phyloP scores from a whole-genome alignment of 1,140 invertebrate genomes.

The Bombus sibiricus region DNA sequence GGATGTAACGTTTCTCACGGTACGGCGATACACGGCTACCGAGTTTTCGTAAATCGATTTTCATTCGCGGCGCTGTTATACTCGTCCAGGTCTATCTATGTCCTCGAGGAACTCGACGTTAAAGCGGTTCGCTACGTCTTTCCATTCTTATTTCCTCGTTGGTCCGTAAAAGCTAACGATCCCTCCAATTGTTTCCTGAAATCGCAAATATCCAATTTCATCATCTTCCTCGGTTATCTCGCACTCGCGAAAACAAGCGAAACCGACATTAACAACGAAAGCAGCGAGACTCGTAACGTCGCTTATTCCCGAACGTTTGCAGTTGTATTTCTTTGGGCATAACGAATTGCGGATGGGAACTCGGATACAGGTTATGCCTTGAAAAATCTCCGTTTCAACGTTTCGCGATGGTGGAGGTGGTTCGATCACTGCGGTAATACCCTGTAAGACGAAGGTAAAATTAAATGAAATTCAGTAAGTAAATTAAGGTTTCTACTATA shows the following conservation, averaged over 20 bases:
- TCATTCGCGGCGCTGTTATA: background rate
- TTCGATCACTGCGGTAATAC: background rate
- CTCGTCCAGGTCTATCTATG: background rate
- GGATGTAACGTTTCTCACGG: background rate
- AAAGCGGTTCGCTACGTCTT: background rate
- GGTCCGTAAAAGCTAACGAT: background rate
- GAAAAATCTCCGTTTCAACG: background rate
- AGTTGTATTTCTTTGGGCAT: background rate
- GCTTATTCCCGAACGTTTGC: background rate
- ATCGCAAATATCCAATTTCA: background rate
- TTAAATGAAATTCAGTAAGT: too few relatives aligned
- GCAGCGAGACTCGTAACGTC: background rate
- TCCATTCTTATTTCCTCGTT: background rate
- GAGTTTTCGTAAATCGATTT: constrained; percentile 11
- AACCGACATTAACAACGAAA: constrained; percentile 3
- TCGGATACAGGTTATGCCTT: too few relatives aligned
- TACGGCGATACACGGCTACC: too few relatives aligned
- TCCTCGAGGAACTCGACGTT: background rate
- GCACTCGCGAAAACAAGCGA: background rate
- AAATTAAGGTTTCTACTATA: too few relatives aligned
- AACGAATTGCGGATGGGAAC: background rate
- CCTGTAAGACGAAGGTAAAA: too few relatives aligned
- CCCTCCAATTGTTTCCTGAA: background rate
- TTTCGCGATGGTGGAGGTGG: too few relatives aligned
- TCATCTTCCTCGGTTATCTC: too few relatives aligned